Percentiles rank a stretch among this genome's conserved stretches.
These are phyloP conservation scores for Drosophila colorata DNA, from an alignment of 2,888 invertebrate species.

Conservation along the genomic window DNA sequence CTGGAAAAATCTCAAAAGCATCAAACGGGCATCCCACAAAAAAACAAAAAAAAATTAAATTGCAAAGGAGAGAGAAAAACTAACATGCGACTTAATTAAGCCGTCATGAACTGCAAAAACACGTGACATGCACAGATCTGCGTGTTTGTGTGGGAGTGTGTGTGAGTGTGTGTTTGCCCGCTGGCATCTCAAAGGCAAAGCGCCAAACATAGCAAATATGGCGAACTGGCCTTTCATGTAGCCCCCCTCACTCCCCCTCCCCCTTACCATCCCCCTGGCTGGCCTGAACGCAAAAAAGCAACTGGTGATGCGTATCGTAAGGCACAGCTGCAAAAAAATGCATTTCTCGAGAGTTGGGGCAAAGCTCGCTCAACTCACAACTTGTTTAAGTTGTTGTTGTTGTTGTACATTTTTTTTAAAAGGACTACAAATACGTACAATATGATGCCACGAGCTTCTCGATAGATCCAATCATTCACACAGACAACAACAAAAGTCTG, in stretches of 20 bases:
- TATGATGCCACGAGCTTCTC: slow-evolving; percentile 8
- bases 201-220: slow-evolving; percentile 47
- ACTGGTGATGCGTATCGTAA: slow-evolving; percentile 61
- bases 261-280: background rate
- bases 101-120: slow-evolving; percentile 67
- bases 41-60: slow-evolving; percentile 18
- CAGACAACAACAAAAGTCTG: background rate
- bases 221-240: slow-evolving; percentile 50
- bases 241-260: background rate
- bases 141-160: slow-evolving; percentile 7
- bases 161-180: slow-evolving; percentile 20
- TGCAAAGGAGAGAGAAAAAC: slow-evolving; percentile 18
- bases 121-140: slow-evolving; percentile 50
- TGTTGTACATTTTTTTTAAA: slow-evolving; percentile 8
- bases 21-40: slow-evolving; percentile 9
- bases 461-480: background rate
- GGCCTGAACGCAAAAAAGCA: slow-evolving; percentile 50
- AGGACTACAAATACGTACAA: slow-evolving; percentile 33
- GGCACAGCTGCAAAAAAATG: slow-evolving; percentile 25
- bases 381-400: slow-evolving; percentile 2
- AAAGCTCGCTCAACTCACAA: background rate
- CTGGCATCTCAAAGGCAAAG: slow-evolving; percentile 59
- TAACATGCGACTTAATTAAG: slow-evolving; percentile 63
- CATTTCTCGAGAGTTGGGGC: slow-evolving; percentile 6
- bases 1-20: slow-evolving; percentile 21